Base-by-base conservation (phyloP, 1,140 invertebrate genomes). In the Saccostrea glomerata region DNA sequence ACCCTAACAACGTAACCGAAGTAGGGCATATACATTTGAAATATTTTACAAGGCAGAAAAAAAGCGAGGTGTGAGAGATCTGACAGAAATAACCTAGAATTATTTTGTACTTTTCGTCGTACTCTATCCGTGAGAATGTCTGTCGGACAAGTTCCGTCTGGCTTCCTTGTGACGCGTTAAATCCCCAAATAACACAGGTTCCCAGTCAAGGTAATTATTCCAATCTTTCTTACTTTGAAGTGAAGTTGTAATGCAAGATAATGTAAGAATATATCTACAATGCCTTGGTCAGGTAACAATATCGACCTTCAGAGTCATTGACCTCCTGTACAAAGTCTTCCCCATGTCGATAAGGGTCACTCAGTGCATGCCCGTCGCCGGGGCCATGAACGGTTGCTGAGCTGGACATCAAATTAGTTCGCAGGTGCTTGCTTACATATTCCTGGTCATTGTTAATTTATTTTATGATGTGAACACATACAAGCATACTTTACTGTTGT, bases 221-320 rank as follows among this genome's bases (percentile, higher is more conserved):
- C 25, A 25, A 36, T 36, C 25, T 30, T 25, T 30, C 25, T 77
- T 25, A 30, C 70, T 77, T 77, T 77, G 70, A 77, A 77, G 70
- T 77, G 70, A 77, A 77, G 70, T 77, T 77, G 23, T 77, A 77
- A 77, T 77, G 25, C 25, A 36, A 25, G 70, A 77, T 77, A 77
- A 77, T 77, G 70, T 36, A 30, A 30, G 30, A 77, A 77, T 77
- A 77, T 77, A 77, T 77, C 70, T 77, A 77, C 70, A 36, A 77
- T 30, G 36, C 23, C 70, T 63, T n/a, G 15, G 17, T 77, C 70
- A 77, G 70, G 70, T 77, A 77, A 77, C 70, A 25, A 25, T 63
- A 20, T 63, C n/a, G 58, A 63, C 58, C 58, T 63, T 15, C 70
- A 15, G 70, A 36, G 70, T 77, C 30, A 77, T 77, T 77, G 25